phyloP scores from a whole-genome alignment of 1,140 invertebrate genomes.

The Araneus ventricosus region DNA sequence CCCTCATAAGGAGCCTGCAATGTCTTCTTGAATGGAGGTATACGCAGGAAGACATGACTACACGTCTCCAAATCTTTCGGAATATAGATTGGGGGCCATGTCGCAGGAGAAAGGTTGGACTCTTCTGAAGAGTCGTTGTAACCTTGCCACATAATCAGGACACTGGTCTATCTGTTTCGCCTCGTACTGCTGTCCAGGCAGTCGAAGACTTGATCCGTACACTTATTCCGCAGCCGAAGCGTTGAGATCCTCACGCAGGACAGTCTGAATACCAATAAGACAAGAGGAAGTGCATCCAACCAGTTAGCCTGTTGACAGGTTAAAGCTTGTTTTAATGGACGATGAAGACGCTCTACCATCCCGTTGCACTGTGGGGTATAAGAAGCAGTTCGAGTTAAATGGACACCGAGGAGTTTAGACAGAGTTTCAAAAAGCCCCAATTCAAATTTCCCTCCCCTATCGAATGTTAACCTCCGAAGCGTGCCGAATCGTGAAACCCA shows the following conservation, averaged over 20 bases:
- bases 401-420: background rate
- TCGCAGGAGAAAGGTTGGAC: background rate
- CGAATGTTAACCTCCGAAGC: background rate
- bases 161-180: background rate
- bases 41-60: background rate
- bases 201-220: background rate
- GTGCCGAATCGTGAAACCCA: background rate
- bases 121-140: background rate
- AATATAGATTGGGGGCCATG: background rate
- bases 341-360: constrained; percentile 2
- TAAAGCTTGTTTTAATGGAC: background rate
- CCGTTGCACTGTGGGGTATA: constrained; percentile 16
- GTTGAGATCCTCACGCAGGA: background rate
- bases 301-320: background rate
- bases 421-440: background rate
- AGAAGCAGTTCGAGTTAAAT: background rate
- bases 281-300: background rate
- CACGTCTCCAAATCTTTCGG: background rate
- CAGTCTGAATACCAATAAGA: background rate
- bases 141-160: background rate
- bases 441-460: background rate
- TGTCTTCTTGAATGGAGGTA: background rate
- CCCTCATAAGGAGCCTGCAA: background rate
- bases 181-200: background rate
- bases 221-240: background rate